Percentiles rank a stretch among this genome's conserved stretches.
Conservation (phyloP, 2,888 invertebrate species). For the Bombylius major region DNA sequence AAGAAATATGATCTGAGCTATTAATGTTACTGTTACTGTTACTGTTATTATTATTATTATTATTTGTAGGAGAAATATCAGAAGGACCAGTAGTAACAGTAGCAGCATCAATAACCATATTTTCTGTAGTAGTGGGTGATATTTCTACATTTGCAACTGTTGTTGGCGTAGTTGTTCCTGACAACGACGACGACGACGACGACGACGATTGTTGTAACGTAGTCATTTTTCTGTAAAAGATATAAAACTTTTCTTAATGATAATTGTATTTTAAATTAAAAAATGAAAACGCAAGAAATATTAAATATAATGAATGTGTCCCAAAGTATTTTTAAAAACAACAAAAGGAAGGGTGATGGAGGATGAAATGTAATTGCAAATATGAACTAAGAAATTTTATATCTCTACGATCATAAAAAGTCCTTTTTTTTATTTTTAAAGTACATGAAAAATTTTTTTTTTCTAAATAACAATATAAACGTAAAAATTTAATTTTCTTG, state of each 20-base stretch:
- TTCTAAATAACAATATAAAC: slow-evolving; percentile 8
- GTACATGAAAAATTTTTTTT: background rate
- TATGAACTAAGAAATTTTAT: too few relatives aligned
- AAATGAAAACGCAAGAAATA: background rate
- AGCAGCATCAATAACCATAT: background rate
- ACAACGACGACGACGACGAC: background rate
- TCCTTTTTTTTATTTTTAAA: too few relatives aligned
- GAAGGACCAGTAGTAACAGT: too few relatives aligned
- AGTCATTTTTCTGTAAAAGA: slow-evolving; percentile 7
- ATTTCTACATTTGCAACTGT: background rate
- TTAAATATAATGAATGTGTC: background rate
- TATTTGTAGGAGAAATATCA: background rate
- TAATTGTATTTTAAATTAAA: background rate
- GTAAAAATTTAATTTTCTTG: slow-evolving; percentile 13
- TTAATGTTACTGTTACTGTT: background rate
- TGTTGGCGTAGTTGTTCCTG: background rate
- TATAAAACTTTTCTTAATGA: background rate
- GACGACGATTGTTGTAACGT: background rate
- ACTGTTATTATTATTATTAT: background rate
- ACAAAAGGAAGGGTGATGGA: too few relatives aligned
- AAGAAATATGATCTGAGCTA: too few relatives aligned
- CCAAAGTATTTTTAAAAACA: background rate
- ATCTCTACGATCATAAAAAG: too few relatives aligned
- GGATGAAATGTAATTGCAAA: too few relatives aligned
- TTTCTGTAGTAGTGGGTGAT: background rate